These are phyloP conservation scores for Thamnaconus septentrionalis DNA, from an alignment of 2,113 vertebrate genomes.

Conservation along the genomic window DNA sequence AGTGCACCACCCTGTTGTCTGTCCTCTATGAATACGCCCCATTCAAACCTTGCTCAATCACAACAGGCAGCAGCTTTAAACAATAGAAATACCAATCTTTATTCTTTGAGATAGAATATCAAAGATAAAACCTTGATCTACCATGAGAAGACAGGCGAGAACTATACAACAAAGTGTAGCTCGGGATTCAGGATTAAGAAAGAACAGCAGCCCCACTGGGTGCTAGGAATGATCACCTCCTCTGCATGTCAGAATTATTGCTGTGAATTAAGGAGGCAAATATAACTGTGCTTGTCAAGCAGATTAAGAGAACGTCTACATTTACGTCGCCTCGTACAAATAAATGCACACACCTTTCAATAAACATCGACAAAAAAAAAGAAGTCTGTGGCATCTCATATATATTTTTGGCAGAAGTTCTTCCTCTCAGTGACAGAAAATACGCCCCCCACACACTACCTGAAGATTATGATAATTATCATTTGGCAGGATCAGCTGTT, in stretches of 20 bases:
- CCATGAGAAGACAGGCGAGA: slow-evolving; percentile 87
- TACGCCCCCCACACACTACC: slow-evolving; percentile 10
- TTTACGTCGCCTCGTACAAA: slow-evolving; percentile 21
- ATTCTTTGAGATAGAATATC: slow-evolving; percentile 93
- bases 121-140: slow-evolving; percentile 79
- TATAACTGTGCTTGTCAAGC: too few relatives aligned
- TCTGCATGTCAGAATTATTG: too few relatives aligned
- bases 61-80: slow-evolving; percentile 43
- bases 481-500: slow-evolving; percentile 5
- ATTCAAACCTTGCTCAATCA: slow-evolving; percentile 1
- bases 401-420: slow-evolving; percentile 22
- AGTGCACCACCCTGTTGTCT: too few relatives aligned
- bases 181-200: too few relatives aligned
- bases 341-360: not conserved
- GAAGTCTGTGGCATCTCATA: not conserved
- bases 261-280: too few relatives aligned
- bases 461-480: slow-evolving; percentile 1
- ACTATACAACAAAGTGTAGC: slow-evolving; percentile 77
- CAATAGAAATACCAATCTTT: slow-evolving; percentile 87
- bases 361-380: slow-evolving; percentile 2
- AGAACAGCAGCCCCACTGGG: too few relatives aligned
- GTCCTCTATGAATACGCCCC: too few relatives aligned
- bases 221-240: too few relatives aligned
- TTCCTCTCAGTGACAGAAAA: not conserved
- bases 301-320: slow-evolving; percentile 7